Base-by-base conservation (phyloP, 1,140 invertebrate species). In the Drosophila trapezifrons region DNA sequence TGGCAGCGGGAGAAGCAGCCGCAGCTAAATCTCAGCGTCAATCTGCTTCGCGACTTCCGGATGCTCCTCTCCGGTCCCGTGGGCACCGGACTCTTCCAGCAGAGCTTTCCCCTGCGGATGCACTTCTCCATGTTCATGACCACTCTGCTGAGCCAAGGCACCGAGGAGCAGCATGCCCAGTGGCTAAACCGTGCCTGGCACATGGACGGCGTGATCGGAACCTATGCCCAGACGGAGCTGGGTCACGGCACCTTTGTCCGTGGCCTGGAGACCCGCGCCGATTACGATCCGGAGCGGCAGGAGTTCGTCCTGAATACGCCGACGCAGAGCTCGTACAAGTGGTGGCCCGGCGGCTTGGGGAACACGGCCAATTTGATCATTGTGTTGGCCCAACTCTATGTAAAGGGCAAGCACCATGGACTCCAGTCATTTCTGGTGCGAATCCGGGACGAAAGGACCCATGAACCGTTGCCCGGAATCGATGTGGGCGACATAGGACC, bases 151-250 rank as follows among this genome's bases (percentile, higher is more conserved):
- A 96, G 96, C 1, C 96, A 98, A 92, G 96, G 94, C 3, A 96
- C 95, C 2, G 93, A 95, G 22, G 96, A 98, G 73, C 98, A 99
- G 91, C 96, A 97, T 89, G 94, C 93, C 3, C 93, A 96, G 78
- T 99, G 98, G 97, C 94, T 99, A 37, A 94, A 94, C 13, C 94
- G 94, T 79, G 96, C 97, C n/a, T 96, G 96, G 94, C 94, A 94
- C 69, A 95, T 96, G 73, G 94, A 95, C 82, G 90, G 90, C 43
- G 96, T 99, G 63, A 95, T 99, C 80, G 97, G 98, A 42, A 98
- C 97, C 35, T 99, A 99, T 93, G 98, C 97, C 55, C 98, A 99
- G 94, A 99, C 98, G 15, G 98, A 99, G 93, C 93, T 99, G 25
- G 98, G 98, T 0, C 98, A 99, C 93, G 98, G 97, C 10, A 98